phyloP scores from a whole-genome alignment of 2,888 invertebrate species.

The Phengaris alcon region DNA sequence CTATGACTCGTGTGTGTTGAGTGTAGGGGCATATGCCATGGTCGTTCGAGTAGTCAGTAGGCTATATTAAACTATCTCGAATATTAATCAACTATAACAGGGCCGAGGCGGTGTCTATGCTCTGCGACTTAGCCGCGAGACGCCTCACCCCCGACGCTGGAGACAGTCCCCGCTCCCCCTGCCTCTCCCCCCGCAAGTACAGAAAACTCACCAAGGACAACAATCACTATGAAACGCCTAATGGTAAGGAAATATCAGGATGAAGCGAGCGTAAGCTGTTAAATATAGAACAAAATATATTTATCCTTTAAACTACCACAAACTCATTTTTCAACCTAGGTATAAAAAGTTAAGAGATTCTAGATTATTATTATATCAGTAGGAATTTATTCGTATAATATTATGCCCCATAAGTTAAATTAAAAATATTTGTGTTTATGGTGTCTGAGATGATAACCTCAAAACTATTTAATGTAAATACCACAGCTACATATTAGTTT shows the following conservation, averaged over 20 bases:
- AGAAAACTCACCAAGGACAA: conserved; percentile 78
- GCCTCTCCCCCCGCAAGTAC: conserved; percentile 81
- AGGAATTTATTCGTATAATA: background rate
- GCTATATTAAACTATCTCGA: too few relatives aligned
- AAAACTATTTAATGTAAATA: background rate
- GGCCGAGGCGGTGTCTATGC: conserved; percentile 91
- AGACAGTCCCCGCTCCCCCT: conserved; percentile 78
- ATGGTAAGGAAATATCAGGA: conserved; percentile 50
- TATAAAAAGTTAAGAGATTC: background rate
- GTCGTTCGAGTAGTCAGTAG: too few relatives aligned
- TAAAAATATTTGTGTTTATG: conserved; percentile 7
- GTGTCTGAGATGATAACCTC: background rate
- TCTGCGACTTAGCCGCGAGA: conserved; percentile 88
- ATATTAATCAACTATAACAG: conserved; percentile 59
- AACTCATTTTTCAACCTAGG: background rate
- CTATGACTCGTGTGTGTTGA: too few relatives aligned
- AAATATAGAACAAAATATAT: too few relatives aligned
- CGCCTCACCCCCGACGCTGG: conserved; percentile 82
- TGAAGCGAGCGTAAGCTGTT: too few relatives aligned
- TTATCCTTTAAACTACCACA: background rate
- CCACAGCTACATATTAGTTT: background rate
- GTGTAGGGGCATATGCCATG: too few relatives aligned
- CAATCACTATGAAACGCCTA: conserved; percentile 74
- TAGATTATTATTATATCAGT: background rate
- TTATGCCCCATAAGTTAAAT: background rate